Evolutionary conservation across 2,888 invertebrate genomes (phyloP), one percentile per base, ranked within the genome.

Genomic region (Hermaeophaga mercurialis): DNA sequence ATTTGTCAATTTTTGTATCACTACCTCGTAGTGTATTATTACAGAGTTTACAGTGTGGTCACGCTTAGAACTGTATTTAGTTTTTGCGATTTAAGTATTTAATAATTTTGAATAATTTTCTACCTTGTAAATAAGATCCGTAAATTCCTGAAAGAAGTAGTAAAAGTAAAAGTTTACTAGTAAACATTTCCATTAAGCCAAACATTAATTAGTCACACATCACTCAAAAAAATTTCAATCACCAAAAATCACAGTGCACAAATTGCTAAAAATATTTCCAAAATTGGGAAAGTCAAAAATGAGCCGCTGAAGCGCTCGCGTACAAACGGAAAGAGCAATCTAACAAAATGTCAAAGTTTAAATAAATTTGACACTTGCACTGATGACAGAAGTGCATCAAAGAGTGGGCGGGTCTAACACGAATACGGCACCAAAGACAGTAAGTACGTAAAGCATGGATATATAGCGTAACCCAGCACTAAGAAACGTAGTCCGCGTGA

Each of bases 401-500:
- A 55, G 58, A 61, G 70, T 71, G 72, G 71, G 71, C 70, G 71
- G 70, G 68, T 68, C 70, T 69, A 59, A 54, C 59, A 54, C 57
- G 61, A 63, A 61, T 22, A 18, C 62, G 65, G 66, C 63, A 63
- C 65, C 66, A 65, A 64, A 43, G 50, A 58, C 60, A 57, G 54
- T 54, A 47, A 22, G 9, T 14, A 31, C 36, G 53, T 43, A 43
- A 59, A 63, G 62, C 59, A 59, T 38, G 43, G 11, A 19, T 22
- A 34, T 31, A 28, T 39, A 50, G n/a, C 18, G 24, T 24, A 9
- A 43, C 26, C 61, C 57, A 58, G 61, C 61, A 56, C 41, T 31
- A 59, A 56, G 61, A 57, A 61, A 63, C 66, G 65, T 58, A 63
- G 67, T 72, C 71, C 68, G 73, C 72, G 71, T 73, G 74, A 64